These are phyloP conservation scores for Bungarus multicinctus DNA, from an alignment of 2,113 vertebrate genomes.

Conservation along the genomic window DNA sequence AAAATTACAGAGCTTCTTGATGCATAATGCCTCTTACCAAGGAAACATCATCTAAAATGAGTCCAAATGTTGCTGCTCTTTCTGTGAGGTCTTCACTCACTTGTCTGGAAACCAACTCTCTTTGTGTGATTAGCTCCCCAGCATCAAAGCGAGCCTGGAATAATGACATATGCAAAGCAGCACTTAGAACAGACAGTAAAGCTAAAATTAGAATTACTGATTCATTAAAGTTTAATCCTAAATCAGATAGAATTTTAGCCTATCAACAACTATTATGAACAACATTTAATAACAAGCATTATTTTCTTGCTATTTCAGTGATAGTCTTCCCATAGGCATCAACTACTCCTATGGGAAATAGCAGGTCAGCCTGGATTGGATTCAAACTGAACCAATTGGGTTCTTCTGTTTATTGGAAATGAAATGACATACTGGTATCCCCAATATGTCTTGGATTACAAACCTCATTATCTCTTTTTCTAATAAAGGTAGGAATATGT, in stretches of 20 bases:
- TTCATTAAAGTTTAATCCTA: not conserved
- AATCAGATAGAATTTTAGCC: not conserved
- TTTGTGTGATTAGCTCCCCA: constrained; percentile 94
- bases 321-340: not conserved
- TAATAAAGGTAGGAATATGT: not conserved
- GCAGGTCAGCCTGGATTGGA: not conserved
- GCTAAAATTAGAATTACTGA: not conserved
- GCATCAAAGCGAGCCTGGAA: constrained; percentile 94
- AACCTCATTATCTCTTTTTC: not conserved
- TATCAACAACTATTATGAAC: not conserved
- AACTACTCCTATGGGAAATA: not conserved
- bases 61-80: constrained; percentile 90
- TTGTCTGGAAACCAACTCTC: constrained; percentile 93
- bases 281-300: not conserved
- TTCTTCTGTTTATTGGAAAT: not conserved
- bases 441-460: not conserved
- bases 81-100: constrained; percentile 96
- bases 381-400: not conserved
- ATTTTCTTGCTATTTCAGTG: not conserved
- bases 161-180: not conserved
- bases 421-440: not conserved
- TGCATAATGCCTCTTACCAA: constrained; percentile 73
- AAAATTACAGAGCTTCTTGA: not conserved
- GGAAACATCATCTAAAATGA: constrained; percentile 94
- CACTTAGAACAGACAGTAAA: not conserved